These are phyloP conservation scores for Dallia pectoralis DNA, from an alignment of 2,797 vertebrate species.

Conservation along the genomic window DNA sequence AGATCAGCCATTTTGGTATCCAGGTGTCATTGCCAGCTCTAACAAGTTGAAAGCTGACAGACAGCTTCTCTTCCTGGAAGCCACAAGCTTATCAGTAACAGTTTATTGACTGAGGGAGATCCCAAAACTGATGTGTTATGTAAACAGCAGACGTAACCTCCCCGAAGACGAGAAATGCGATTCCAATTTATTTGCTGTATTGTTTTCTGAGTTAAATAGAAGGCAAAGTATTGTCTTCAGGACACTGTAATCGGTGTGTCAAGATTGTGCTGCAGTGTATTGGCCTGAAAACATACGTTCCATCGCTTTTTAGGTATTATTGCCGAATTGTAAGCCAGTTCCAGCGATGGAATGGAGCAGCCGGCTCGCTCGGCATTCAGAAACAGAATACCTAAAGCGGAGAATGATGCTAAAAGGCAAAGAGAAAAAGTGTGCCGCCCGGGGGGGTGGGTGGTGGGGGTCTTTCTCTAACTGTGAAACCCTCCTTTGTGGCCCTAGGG, in stretches of 20 bases:
- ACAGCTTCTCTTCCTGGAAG: conserved; percentile 66
- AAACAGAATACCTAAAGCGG: conserved; percentile 48
- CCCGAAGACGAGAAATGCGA: conserved; percentile 13
- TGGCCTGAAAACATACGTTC: not conserved
- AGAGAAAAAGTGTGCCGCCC: conserved; percentile 30
- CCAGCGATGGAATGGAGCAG: conserved; percentile 9
- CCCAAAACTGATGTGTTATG: conserved; percentile 32
- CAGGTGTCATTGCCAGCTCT: conserved; percentile 25
- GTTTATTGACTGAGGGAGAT: conserved; percentile 48
- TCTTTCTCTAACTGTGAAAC: conserved; percentile 28
- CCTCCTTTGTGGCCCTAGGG: conserved; percentile 26
- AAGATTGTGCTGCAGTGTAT: too few species aligned
- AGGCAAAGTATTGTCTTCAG: not conserved
- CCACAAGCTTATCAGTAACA: conserved; percentile 60
- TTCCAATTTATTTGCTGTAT: not conserved
- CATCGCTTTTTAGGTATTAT: not conserved
- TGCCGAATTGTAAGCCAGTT: not conserved
- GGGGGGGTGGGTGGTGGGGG: conserved; percentile 11
- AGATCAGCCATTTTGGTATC: conserved; percentile 31
- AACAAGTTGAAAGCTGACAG: conserved; percentile 1
- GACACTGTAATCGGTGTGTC: not conserved
- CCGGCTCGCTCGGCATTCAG: conserved; percentile 31
- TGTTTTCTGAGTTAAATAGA: not conserved
- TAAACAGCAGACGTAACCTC: conserved; percentile 17
- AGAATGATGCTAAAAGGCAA: conserved; percentile 51